A percentile compares a stretch with the other conserved stretches of the same genome.
These are phyloP conservation scores for Argyresthia albistria DNA, from an alignment of 2,888 invertebrate genomes.

Conservation along the genomic window DNA sequence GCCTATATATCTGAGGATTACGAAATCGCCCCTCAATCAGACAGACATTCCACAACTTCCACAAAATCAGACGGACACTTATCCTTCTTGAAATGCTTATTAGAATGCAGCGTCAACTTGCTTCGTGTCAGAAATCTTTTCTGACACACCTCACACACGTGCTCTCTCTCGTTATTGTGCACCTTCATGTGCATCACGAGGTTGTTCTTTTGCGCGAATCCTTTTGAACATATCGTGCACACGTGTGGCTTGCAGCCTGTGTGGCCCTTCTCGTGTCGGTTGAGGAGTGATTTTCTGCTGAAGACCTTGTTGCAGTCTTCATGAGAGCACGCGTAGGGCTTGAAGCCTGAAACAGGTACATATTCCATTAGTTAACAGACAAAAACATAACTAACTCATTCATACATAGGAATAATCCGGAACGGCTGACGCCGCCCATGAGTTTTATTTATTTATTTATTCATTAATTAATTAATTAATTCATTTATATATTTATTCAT, in stretches of 20 bases:
- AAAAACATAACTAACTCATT: no score
- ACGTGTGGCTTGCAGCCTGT: conserved; percentile 44
- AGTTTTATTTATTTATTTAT: no score
- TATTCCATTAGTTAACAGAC: no score
- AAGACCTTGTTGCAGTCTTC: conserved; percentile 37
- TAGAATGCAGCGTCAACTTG: conserved; percentile 37
- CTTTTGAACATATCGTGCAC: conserved; percentile 42
- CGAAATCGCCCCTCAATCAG: no score
- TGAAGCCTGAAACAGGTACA: conserved; percentile 27
- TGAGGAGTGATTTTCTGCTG: conserved; percentile 52
- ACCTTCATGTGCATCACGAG: conserved; percentile 51
- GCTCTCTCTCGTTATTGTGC: conserved; percentile 42
- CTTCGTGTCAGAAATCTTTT: conserved; percentile 47
- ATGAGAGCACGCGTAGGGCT: conserved; percentile 41
- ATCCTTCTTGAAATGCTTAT: conserved; percentile 28
- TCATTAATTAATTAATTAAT: no score
- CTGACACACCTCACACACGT: conserved; percentile 34
- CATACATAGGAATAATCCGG: no score
- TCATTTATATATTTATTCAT: no score
- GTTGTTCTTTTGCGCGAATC: conserved; percentile 54
- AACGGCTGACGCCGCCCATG: no score
- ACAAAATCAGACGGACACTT: no score
- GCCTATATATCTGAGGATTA: no score
- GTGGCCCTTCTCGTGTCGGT: conserved; percentile 48
- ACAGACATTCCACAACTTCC: no score